Evolutionary conservation across 2,888 invertebrate genomes (phyloP).

Genomic region (Tuta absoluta): DNA sequence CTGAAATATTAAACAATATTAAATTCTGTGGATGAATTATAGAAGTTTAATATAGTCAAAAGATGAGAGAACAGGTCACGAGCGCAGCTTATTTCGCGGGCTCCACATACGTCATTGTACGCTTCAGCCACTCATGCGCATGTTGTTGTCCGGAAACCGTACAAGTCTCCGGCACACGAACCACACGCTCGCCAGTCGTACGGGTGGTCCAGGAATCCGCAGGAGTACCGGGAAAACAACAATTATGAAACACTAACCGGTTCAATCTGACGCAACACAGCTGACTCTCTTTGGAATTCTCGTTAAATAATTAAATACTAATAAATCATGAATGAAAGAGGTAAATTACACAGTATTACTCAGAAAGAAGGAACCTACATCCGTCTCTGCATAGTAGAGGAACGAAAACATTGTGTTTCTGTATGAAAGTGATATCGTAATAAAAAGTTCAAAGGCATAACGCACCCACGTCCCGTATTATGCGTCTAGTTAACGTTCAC

Average conservation of each 20-base stretch:
- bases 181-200: conserved; percentile 38
- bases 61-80: conserved; percentile 39
- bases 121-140: conserved; percentile 34
- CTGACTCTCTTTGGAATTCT: neutral
- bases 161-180: conserved; percentile 45
- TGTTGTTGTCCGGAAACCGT: conserved; percentile 42
- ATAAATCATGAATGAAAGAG: conserved; percentile 1
- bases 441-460: conserved; percentile 1
- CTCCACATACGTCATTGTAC: conserved; percentile 34
- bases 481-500: conserved; percentile 16
- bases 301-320: neutral
- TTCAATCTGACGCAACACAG: conserved; percentile 2
- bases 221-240: conserved; percentile 41
- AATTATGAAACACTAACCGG: conserved; percentile 43
- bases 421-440: neutral
- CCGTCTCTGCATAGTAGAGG: neutral
- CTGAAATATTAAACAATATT: no score
- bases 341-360: neutral
- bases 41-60: no score
- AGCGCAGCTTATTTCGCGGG: conserved; percentile 29
- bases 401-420: neutral
- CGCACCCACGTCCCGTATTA: conserved; percentile 8
- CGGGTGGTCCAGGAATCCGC: conserved; percentile 56
- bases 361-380: no score
- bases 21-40: no score